Evolutionary conservation across 2,113 vertebrate species (phyloP).

Genomic region (Sceloporus tristichus): DNA sequence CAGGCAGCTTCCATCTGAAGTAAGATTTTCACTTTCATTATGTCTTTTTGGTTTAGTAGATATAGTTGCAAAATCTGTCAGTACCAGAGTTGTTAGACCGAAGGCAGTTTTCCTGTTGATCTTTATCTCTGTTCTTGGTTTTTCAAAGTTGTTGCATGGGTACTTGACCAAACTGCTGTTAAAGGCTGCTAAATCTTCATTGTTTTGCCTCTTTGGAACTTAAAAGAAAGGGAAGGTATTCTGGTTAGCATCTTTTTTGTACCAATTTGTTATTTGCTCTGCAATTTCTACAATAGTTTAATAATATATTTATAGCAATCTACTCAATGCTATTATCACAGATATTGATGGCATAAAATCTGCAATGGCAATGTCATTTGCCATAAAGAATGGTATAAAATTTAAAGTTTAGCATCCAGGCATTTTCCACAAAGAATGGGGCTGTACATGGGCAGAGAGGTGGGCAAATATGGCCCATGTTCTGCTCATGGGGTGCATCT

Average conservation of each 20-base stretch:
- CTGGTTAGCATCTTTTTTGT: constrained; percentile 26
- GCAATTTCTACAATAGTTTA: neutral
- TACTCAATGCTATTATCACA: neutral
- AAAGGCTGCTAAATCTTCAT: constrained; percentile 66
- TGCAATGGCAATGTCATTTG: neutral
- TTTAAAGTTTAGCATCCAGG: no score
- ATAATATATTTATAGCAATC: neutral
- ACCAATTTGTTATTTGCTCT: neutral
- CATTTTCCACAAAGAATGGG: no score
- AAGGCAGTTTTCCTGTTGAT: constrained; percentile 90
- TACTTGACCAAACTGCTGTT: constrained; percentile 84
- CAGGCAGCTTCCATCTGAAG: constrained; percentile 17
- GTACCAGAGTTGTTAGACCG: constrained; percentile 88
- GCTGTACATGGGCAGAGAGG: no score
- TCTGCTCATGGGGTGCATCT: no score
- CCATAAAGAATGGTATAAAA: no score
- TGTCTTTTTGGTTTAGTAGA: constrained; percentile 18
- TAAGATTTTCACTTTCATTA: constrained; percentile 19
- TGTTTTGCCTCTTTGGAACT: constrained; percentile 71
- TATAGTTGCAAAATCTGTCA: constrained; percentile 84
- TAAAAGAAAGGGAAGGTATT: constrained; percentile 35
- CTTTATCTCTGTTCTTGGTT: constrained; percentile 85
- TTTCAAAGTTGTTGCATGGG: constrained; percentile 87
- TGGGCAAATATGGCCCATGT: no score
- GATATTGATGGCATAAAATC: no score